A percentile compares a stretch with the other conserved stretches of the same genome.
phyloP scores from a whole-genome alignment of 2,888 invertebrate genomes.

The Geophilus truncorum region DNA sequence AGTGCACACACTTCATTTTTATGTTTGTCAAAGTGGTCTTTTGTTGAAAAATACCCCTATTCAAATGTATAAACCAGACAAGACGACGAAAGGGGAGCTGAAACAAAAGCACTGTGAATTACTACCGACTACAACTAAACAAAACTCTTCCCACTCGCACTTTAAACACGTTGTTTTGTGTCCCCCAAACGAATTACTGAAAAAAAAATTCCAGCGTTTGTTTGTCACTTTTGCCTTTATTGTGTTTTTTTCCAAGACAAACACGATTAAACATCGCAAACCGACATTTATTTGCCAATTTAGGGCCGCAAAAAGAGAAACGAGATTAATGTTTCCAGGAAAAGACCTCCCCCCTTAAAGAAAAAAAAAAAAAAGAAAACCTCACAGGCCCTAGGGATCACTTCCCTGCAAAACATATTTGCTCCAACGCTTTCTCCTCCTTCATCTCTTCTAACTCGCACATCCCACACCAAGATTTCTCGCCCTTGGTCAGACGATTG shows the following conservation, averaged over 20 bases:
- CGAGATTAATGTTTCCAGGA: background rate
- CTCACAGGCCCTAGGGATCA: background rate
- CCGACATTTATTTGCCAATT: slow-evolving; percentile 11
- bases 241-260: background rate
- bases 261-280: background rate
- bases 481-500: background rate
- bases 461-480: background rate
- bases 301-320: background rate
- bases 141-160: background rate
- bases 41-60: background rate
- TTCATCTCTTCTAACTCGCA: background rate
- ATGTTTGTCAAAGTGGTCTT: slow-evolving; percentile 25
- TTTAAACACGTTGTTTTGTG: no score
- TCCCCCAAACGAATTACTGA: background rate
- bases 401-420: slow-evolving; percentile 5
- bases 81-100: background rate
- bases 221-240: background rate
- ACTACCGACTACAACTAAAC: background rate
- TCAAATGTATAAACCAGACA: slow-evolving; percentile 1
- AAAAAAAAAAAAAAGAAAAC: background rate
- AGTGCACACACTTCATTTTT: background rate
- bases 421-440: background rate
- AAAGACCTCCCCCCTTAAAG: no score
- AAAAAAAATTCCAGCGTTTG: background rate
- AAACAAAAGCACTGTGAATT: background rate